These are phyloP conservation scores for Gambusia affinis DNA, from an alignment of 2,113 vertebrate genomes.

Conservation along the genomic window DNA sequence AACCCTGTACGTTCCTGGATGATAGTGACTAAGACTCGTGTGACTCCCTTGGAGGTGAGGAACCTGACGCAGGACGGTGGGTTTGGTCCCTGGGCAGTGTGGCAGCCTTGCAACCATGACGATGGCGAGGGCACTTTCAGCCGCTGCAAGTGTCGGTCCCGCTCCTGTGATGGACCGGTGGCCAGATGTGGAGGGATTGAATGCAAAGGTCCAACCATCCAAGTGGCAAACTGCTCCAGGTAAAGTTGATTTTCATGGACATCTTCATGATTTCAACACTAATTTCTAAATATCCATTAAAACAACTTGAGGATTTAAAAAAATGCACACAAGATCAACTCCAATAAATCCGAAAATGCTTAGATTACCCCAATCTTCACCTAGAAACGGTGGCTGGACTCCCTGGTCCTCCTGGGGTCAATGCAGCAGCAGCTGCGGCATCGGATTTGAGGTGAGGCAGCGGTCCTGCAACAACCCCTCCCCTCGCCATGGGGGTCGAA, in stretches of 20 bases:
- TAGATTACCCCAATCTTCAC: not conserved
- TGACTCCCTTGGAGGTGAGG: constrained; percentile 76
- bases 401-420: constrained; percentile 94
- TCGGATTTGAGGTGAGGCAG: constrained; percentile 96
- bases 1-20: not conserved
- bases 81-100: constrained; percentile 86
- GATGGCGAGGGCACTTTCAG: constrained; percentile 85
- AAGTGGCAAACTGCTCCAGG: constrained; percentile 97
- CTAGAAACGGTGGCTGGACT: constrained; percentile 95
- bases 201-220: constrained; percentile 87
- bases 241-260: constrained; percentile 48
- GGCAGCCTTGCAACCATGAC: constrained; percentile 86
- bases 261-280: not conserved
- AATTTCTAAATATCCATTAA: not conserved
- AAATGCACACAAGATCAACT: not conserved
- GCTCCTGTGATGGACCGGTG: constrained; percentile 86
- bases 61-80: constrained; percentile 91
- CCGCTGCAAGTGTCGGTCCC: constrained; percentile 87
- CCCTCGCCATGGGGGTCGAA: constrained; percentile 89
- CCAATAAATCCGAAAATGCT: not conserved
- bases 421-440: constrained; percentile 95
- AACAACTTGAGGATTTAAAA: not conserved
- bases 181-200: constrained; percentile 88
- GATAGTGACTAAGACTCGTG: not conserved
- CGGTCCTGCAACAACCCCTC: constrained; percentile 95